Conservation (phyloP, 2,888 invertebrate species). For the Hydrotaea diabolus region DNA sequence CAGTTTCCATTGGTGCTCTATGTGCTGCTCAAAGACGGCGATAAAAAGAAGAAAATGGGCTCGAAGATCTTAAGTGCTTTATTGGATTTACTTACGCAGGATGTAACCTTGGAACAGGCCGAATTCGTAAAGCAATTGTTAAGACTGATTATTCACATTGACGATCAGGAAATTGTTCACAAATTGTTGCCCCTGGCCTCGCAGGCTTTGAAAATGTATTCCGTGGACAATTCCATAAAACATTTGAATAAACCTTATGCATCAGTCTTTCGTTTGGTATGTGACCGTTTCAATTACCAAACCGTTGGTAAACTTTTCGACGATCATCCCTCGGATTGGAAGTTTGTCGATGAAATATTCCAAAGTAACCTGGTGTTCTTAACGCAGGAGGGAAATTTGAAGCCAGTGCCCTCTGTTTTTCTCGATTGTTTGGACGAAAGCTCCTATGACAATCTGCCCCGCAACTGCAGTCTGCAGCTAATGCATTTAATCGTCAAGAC, state of each 20-base stretch:
- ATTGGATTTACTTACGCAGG: conserved; percentile 69
- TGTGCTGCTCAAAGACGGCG: conserved; percentile 81
- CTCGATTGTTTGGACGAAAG: conserved; percentile 74
- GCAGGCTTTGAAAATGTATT: conserved; percentile 66
- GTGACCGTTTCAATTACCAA: conserved; percentile 82
- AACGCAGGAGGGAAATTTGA: conserved; percentile 71
- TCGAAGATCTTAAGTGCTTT: conserved; percentile 69
- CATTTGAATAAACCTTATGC: conserved; percentile 82
- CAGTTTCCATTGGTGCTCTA: conserved; percentile 85
- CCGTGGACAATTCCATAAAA: conserved; percentile 51
- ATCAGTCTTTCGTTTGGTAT: conserved; percentile 82
- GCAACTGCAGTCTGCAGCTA: conserved; percentile 81
- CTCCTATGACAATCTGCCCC: conserved; percentile 81
- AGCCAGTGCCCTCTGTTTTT: conserved; percentile 76
- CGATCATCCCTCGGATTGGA: conserved; percentile 82
- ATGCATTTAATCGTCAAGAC: conserved; percentile 83
- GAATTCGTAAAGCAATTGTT: conserved; percentile 71
- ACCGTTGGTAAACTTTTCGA: conserved; percentile 80
- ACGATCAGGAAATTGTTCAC: conserved; percentile 70
- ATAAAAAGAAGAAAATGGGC: conserved; percentile 51
- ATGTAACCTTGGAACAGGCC: conserved; percentile 64
- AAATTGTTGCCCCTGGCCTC: conserved; percentile 72
- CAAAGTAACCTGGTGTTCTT: conserved; percentile 81
- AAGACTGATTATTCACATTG: conserved; percentile 74
- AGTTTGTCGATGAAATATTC: conserved; percentile 83